Evolutionary conservation across 2,113 vertebrate species (phyloP), one percentile per base, ranked within the genome.

Genomic region (Pholis gunnellus): DNA sequence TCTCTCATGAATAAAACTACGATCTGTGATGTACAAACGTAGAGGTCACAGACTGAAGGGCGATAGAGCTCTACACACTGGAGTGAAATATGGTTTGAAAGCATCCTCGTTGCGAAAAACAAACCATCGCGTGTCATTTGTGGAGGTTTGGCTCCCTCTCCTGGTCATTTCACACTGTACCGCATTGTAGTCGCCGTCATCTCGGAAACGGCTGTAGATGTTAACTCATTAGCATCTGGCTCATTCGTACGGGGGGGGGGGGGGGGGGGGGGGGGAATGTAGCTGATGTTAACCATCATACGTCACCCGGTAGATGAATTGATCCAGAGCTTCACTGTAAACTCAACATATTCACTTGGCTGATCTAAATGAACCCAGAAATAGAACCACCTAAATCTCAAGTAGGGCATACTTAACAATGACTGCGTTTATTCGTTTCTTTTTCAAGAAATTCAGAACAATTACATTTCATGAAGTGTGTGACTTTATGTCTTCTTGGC

Each of bases 111-210:
- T 80, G 81, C 79, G 72, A 72, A 85, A 46, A 85, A 78, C 56
- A 76, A 68, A n/a, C 69, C 1, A 5, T 17, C 6, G 14, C 0
- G 17, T 64, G 17, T 27, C 18, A 71, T 85, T 38, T 64, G 71
- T 86, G 59, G 76, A 38, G 25, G 42, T 84, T 71, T 87, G 71
- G 80, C 84, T 57, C 93, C 92, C 81, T 86, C 93, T 93, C 29
- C 76, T 92, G 93, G 91, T 67, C 64, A 38, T 61, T 14, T 64
- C 0, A 48, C n/a, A 48, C 27, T 0, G 6, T 15, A 15, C 54
- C 5, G 15, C 3, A 31, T 22, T 3, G 38, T 20, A 10, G 40
- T 15, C 1, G 20, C 18, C n/a, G 14, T 18, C 44, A 22, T 34
- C 25, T 29, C 44, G 68, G 27, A 5, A 27, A 61, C 5, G 38